Percentiles rank a stretch among this genome's conserved stretches.
Evolutionary conservation across 2,888 invertebrate species (phyloP).

Genomic region (Heteromurus nitidus): DNA sequence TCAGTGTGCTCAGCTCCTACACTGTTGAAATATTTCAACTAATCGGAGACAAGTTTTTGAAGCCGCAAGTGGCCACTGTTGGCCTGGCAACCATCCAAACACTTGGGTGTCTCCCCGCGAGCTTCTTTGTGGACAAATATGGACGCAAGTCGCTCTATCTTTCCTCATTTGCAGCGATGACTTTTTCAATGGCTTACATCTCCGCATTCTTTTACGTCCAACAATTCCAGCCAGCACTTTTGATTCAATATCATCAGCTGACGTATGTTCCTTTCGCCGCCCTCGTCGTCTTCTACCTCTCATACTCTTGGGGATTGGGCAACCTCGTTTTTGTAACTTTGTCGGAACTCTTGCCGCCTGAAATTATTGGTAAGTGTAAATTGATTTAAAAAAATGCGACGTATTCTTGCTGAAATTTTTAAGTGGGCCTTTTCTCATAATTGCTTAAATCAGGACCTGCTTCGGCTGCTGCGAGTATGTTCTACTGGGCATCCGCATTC

Average conservation of each 20-base stretch:
- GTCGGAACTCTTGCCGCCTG: background rate
- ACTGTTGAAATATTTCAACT: background rate
- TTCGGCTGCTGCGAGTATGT: background rate
- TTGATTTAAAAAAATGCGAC: too few species aligned
- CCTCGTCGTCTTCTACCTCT: background rate
- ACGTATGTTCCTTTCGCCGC: background rate
- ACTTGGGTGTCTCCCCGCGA: background rate
- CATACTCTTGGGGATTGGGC: slow-evolving; percentile 1
- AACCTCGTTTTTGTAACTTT: background rate
- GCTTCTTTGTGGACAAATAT: background rate
- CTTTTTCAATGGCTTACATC: too few species aligned
- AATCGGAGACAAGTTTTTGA: background rate
- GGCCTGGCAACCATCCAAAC: background rate
- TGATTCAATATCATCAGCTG: background rate
- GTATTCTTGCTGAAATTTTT: background rate
- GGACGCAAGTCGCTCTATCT: background rate
- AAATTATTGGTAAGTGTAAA: background rate
- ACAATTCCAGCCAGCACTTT: background rate
- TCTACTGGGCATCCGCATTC: background rate
- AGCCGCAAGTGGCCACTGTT: background rate
- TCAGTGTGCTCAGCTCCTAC: background rate
- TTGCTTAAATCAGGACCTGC: background rate
- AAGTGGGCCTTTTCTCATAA: background rate
- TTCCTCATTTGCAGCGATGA: background rate
- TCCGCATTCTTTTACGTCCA: background rate